Base-by-base conservation (phyloP, 1,140 invertebrate species). In the Rhynchophorus ferrugineus region DNA sequence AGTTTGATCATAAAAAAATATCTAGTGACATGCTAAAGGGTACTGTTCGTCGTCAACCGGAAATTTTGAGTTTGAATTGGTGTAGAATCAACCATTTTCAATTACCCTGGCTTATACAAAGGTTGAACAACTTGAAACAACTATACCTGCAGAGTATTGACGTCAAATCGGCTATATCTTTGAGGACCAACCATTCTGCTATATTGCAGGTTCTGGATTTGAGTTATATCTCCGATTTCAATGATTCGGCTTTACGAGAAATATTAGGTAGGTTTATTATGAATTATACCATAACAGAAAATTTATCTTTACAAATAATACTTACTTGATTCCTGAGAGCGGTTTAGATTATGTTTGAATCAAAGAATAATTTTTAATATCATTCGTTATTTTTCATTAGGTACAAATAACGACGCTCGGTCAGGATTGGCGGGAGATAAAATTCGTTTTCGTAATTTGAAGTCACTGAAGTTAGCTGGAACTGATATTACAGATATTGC, bases 401-500 rank as follows among this genome's bases (percentile, higher is more conserved):
- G 88, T 11, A 86, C 91, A 1, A 90, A 91, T 0, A 82, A 84
- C 43, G 87, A 90, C 61, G 89, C 89, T 1, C 69, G 90, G 9
- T 87, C 88, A 0, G 91, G 91, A 8, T 71, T 89, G 18, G 81
- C 87, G 5, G 87, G 90, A 49, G 86, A 85, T 11, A 82, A 87
- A 42, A 88, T 87, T 1, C 78, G 91, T 0, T 76, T 96, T 2
- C 78, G 85, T 5, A 80, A 87, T 53, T 71, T 95, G 9, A 80
- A 80, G 45, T 80, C 78, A 38, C 71, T 97, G 11, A 78, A 80
- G 29, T 69, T 95, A 2, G 83, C 87, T 24, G 91, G 91, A 19
- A 91, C 89, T 2, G 89, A 94, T 57, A 82, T 96, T 33, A 88
- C 89, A 0, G 92, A 96, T 65, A 82, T 90, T 13, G 84, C 91